Evolutionary conservation across 2,888 invertebrate genomes (phyloP).

Genomic region (Autographa gamma): DNA sequence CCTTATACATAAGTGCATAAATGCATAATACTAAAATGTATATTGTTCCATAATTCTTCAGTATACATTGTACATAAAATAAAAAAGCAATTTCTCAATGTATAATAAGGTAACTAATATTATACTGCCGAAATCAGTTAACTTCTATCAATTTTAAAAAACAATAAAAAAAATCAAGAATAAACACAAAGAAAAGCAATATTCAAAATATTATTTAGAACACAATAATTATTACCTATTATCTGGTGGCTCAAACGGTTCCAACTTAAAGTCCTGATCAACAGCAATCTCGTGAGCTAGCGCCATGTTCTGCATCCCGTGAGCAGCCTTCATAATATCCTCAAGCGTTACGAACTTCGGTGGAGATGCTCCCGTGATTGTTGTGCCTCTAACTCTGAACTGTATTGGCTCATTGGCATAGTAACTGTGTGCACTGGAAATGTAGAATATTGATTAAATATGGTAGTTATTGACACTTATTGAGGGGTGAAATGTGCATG

Average conservation of each 20-base stretch:
- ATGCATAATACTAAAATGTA: neutral
- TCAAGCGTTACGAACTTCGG: conserved; percentile 95
- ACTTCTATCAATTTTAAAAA: too few species aligned
- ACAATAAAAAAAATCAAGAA: too few species aligned
- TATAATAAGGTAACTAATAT: too few species aligned
- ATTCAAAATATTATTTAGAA: too few species aligned
- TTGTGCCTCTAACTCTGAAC: conserved; percentile 89
- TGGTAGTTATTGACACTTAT: neutral
- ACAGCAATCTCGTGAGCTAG: conserved; percentile 99
- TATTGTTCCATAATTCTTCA: too few species aligned
- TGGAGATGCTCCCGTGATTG: conserved; percentile 92
- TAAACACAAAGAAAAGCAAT: too few species aligned
- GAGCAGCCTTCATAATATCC: conserved; percentile 96
- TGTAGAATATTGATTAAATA: conserved; percentile 17
- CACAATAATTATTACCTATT: conserved; percentile 89
- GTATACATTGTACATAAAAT: too few species aligned
- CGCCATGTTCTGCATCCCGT: conserved; percentile 97
- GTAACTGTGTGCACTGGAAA: conserved; percentile 68
- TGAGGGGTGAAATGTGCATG: neutral
- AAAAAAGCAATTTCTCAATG: too few species aligned
- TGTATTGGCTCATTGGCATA: conserved; percentile 83
- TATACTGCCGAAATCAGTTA: too few species aligned
- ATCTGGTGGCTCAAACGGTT: conserved; percentile 93
- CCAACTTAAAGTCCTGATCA: conserved; percentile 96
- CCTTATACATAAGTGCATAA: neutral